Evolutionary conservation across 2,113 vertebrate genomes (phyloP).

Genomic region (Pseudorhombus dupliciocellatus): DNA sequence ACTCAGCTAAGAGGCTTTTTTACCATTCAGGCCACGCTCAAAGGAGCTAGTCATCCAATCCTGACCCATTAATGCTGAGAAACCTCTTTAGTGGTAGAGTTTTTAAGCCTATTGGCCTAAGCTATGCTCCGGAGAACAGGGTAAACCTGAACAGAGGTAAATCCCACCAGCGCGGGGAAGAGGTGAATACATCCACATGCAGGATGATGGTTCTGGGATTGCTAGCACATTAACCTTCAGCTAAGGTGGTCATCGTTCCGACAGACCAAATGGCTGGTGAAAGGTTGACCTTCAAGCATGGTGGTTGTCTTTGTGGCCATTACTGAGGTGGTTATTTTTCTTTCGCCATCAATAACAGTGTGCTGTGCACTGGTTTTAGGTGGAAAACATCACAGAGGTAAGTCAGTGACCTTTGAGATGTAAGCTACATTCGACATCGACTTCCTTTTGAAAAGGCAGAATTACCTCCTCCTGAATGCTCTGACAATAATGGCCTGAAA

Average conservation of each 20-base stretch:
- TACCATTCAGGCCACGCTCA: constrained; percentile 78
- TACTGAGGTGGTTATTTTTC: constrained; percentile 18
- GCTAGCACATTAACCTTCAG: constrained; percentile 67
- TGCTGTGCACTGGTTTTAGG: constrained; percentile 21
- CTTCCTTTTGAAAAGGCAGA: constrained; percentile 39
- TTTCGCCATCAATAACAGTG: not conserved
- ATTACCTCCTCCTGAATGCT: constrained; percentile 45
- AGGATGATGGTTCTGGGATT: constrained; percentile 51
- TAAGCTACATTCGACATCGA: constrained; percentile 38
- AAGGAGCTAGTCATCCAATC: constrained; percentile 79
- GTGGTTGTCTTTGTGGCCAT: constrained; percentile 37
- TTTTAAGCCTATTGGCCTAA: constrained; percentile 79
- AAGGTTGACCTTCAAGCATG: constrained; percentile 55
- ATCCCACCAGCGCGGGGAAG: constrained; percentile 51
- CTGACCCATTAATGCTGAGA: constrained; percentile 78
- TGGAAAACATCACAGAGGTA: constrained; percentile 45
- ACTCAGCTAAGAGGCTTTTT: constrained; percentile 78
- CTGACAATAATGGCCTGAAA: constrained; percentile 36
- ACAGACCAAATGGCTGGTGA: constrained; percentile 44
- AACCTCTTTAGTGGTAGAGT: constrained; percentile 77
- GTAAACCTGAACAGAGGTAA: constrained; percentile 76
- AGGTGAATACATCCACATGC: constrained; percentile 66
- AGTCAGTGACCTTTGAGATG: constrained; percentile 59
- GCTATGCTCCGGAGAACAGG: constrained; percentile 69
- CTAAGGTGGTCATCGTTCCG: constrained; percentile 40